These are phyloP conservation scores for Melitaea athalia DNA, from an alignment of 2,888 invertebrate genomes.

Conservation along the genomic window DNA sequence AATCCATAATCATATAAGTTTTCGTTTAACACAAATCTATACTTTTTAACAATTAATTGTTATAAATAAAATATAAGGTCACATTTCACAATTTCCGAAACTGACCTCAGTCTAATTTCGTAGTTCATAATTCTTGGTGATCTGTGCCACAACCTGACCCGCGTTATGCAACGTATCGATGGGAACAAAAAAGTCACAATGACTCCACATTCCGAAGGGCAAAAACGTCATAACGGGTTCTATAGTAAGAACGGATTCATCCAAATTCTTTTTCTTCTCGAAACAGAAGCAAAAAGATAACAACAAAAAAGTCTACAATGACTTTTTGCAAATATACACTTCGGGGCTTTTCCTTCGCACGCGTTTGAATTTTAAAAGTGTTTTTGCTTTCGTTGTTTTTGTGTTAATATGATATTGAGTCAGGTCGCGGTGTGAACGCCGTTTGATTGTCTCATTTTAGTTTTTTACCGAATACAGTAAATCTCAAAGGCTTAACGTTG, in stretches of 20 bases:
- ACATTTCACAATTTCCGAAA: conserved; percentile 24
- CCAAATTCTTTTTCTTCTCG: conserved; percentile 58
- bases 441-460: conserved; percentile 31
- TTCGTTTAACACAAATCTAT: not conserved
- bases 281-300: conserved; percentile 71
- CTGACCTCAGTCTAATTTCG: conserved; percentile 29
- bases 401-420: conserved; percentile 57
- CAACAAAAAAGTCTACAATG: conserved; percentile 66
- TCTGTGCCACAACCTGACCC: conserved; percentile 48
- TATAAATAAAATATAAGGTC: conserved; percentile 13
- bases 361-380: conserved; percentile 69
- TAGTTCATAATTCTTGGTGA: conserved; percentile 35
- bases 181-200: conserved; percentile 51
- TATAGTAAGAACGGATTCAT: conserved; percentile 50
- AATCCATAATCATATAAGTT: not conserved
- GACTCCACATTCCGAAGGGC: conserved; percentile 56
- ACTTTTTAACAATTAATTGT: not conserved
- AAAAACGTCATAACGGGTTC: conserved; percentile 74
- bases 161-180: conserved; percentile 56
- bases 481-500: not conserved
- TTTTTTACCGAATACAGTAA: conserved; percentile 1
- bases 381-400: conserved; percentile 58
- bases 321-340: conserved; percentile 75
- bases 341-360: conserved; percentile 71
- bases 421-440: conserved; percentile 55